Conservation (phyloP, 2,888 invertebrate species). For the Plagiodera versicolora region DNA sequence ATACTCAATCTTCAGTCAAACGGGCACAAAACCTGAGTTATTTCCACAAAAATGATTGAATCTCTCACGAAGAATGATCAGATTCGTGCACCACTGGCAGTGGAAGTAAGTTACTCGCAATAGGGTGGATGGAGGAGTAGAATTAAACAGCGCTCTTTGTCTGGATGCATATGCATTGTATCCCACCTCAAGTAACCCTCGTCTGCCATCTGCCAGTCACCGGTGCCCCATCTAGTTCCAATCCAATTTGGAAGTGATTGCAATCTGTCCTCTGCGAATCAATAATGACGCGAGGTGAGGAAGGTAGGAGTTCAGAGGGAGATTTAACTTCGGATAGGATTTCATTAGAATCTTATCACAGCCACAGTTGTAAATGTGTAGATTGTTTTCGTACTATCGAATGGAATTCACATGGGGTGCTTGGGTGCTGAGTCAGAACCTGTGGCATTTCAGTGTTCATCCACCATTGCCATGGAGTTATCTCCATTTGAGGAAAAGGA, state of each 20-base stretch:
- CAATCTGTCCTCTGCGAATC: conserved; percentile 51
- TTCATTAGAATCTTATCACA: not conserved
- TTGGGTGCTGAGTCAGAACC: too few species aligned
- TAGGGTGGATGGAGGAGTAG: conserved; percentile 41
- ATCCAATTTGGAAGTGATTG: conserved; percentile 56
- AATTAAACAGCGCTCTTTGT: conserved; percentile 53
- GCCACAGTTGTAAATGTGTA: not conserved
- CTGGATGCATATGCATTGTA: conserved; percentile 55
- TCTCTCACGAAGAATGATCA: not conserved
- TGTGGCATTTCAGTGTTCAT: too few species aligned
- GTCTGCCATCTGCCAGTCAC: conserved; percentile 56
- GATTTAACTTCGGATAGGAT: not conserved
- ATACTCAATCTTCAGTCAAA: too few species aligned
- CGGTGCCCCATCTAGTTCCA: conserved; percentile 47
- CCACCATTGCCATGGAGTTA: too few species aligned
- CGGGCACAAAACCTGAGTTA: too few species aligned
- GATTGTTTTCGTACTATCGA: too few species aligned
- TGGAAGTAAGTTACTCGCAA: conserved; percentile 16
- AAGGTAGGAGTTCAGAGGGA: conserved; percentile 7
- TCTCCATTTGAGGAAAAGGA: too few species aligned
- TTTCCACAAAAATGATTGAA: not conserved
- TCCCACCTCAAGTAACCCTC: conserved; percentile 55
- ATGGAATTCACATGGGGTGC: too few species aligned
- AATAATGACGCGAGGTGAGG: conserved; percentile 38
- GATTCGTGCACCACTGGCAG: conserved; percentile 13